phyloP scores from a whole-genome alignment of 2,888 invertebrate genomes.

The Pheosia gnoma region DNA sequence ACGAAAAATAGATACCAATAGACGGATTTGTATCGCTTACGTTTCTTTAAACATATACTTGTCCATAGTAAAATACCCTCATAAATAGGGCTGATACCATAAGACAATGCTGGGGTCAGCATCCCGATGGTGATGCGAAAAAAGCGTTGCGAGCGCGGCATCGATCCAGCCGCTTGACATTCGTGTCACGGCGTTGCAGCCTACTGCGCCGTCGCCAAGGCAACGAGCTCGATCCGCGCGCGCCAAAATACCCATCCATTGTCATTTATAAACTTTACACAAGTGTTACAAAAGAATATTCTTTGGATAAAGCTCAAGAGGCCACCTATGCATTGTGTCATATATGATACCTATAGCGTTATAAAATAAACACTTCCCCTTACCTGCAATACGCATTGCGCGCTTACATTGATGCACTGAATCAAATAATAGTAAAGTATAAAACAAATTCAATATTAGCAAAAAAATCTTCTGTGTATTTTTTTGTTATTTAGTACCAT shows the following conservation, averaged over 20 bases:
- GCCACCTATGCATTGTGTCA: too few relatives aligned
- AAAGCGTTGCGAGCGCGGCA: conserved; percentile 46
- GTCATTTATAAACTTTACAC: conserved; percentile 20
- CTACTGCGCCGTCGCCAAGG: conserved; percentile 75
- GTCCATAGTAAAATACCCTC: neutral
- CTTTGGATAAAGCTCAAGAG: too few relatives aligned
- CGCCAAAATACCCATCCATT: conserved; percentile 22
- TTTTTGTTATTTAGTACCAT: too few relatives aligned
- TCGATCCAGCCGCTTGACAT: conserved; percentile 74
- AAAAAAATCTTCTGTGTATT: too few relatives aligned
- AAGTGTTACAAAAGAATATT: neutral
- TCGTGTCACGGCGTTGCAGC: conserved; percentile 75
- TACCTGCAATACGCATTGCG: too few relatives aligned
- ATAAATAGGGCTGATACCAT: conserved; percentile 3
- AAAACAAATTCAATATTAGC: too few relatives aligned
- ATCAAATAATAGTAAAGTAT: too few relatives aligned
- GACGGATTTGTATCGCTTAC: neutral
- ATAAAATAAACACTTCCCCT: too few relatives aligned
- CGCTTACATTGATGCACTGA: too few relatives aligned
- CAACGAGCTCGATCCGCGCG: conserved; percentile 52
- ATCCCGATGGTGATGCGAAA: conserved; percentile 33
- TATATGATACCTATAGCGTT: too few relatives aligned
- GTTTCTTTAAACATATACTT: neutral
- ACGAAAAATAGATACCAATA: too few relatives aligned
- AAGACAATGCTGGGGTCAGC: conserved; percentile 27